Base-by-base conservation (phyloP, 2,797 vertebrate species). In the Oreonectes daqikongensis region DNA sequence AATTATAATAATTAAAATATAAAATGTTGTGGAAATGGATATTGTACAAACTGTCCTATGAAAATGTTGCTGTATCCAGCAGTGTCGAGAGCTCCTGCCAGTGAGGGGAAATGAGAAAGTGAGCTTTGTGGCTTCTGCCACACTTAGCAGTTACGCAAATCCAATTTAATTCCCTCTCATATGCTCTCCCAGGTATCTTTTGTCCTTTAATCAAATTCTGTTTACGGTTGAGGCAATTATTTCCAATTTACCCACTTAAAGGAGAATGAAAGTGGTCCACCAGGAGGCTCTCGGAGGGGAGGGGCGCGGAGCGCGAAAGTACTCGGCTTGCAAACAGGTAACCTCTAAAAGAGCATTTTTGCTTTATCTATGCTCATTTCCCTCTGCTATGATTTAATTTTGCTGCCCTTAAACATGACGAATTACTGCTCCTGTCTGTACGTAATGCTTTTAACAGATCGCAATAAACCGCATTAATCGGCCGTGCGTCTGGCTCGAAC, bases 381-480 rank as follows among this genome's bases (percentile, higher is more conserved):
- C 93, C 94, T 64, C 90, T 91, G 87, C 91, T 80, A 90, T 95
- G 94, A 97, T 98, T 97, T 94, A 95, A 98, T 98, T 97, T 95
- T 93, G 86, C 93, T 94, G 91, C 92, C 91, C 94, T 97, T 98
- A 98, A 97, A 98, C 95, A 97, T 97, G 96, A 98, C 95, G 92
- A 97, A 99, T 98, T 95, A 96, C 95, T 35, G 90, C 94, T 93
- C 94, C 94, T 96, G 95, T 96, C 93, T 95, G 93, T 93, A 94
- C 93, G 92, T 98, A 98, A 98, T 97, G 95, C 95, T 95, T 97
- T 97, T 97, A 98, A 98, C 96, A 95, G 94, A 94, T 96, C 94
- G 94, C 95, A 96, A 94, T 98, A 98, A 98, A 97, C 95, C 95
- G 94, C 94, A 95, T 95, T 97, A 98, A 98, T 98, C 95, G 96